These are phyloP conservation scores for Andrena bicolor DNA, from an alignment of 2,888 invertebrate species.

Conservation along the genomic window DNA sequence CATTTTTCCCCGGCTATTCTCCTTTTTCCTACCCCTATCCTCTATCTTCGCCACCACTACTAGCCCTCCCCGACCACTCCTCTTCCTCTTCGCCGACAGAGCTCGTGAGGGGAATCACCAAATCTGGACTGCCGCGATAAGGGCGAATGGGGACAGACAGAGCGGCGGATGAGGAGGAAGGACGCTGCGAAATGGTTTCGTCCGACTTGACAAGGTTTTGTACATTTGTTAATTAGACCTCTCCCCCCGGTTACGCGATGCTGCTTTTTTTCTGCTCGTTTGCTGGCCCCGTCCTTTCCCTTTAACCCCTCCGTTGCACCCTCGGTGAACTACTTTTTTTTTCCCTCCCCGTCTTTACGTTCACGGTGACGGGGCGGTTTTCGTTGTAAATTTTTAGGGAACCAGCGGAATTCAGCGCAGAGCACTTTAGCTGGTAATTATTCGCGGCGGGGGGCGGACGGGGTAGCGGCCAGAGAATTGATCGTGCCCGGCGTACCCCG, in stretches of 20 bases:
- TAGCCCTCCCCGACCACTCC: not conserved
- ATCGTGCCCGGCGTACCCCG: not conserved
- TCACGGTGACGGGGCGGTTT: not conserved
- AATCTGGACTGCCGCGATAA: conserved; percentile 58
- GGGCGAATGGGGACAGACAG: conserved; percentile 31
- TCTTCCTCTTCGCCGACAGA: not conserved
- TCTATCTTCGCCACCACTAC: not conserved
- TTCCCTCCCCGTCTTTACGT: not conserved
- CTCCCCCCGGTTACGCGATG: conserved; percentile 29
- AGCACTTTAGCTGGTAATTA: conserved; percentile 4
- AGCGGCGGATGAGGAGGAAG: not conserved
- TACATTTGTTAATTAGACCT: conserved; percentile 61
- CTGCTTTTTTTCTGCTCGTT: conserved; percentile 41
- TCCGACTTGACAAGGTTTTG: conserved; percentile 57
- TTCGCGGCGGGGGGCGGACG: not conserved
- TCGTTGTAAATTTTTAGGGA: conserved; percentile 13
- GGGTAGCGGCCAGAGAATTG: not conserved
- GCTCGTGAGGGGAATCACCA: conserved; percentile 24
- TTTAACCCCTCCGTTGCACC: conserved; percentile 41
- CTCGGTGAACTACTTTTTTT: conserved; percentile 41
- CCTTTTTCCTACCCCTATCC: conserved; percentile 1
- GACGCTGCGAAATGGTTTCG: conserved; percentile 41
- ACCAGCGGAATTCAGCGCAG: not conserved
- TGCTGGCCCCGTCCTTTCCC: conserved; percentile 34
- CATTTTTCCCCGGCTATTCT: conserved; percentile 34